Evolutionary conservation across 1,140 invertebrate genomes (phyloP), one percentile per base, ranked within the genome.

Genomic region (Drosophila sturtevanti): DNA sequence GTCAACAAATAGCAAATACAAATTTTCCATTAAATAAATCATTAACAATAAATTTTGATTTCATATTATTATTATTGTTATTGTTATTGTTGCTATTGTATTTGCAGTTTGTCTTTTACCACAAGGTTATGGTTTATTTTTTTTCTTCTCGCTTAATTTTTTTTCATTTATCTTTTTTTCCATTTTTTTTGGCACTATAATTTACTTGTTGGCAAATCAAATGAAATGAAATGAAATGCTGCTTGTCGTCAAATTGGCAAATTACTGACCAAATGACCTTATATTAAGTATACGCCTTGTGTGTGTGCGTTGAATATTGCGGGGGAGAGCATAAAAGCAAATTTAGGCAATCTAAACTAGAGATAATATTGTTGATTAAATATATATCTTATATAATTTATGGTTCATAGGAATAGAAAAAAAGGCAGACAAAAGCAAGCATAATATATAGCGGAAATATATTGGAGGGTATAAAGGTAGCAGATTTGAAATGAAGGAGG

Each of bases 141-240:
- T 63, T 71, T 54, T 64, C 24, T 73, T 68, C 59, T 74, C 63
- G 55, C 44, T 61, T 48, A 14, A 24, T 31, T 22, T 52, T 52
- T 54, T 27, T 81, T 79, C 71, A 74, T 71, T 68, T 75, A 62
- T 76, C 48, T 77, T 22, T 61, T 73, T 73, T 55, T 35, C n/a
- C n/a, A n/a, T 48, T 12, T 61, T 74, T 68, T 81, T 76, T 60
- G 61, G 68, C 66, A 67, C 54, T 79, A 86, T 86, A 89, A 87
- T 89, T 89, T 87, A 89, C 72, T 89, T 87, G 81, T 86, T 87
- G 81, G 79, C 81, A 86, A 86, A 86, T 87, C 18, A 61, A 44
- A 68, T 63, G 44, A 76, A 71, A 60, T 69, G 67, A 69, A 86
- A 87, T 76, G 68, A 77, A 87, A 82, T 89, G 79, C 41, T 48